Evolutionary conservation across 2,797 vertebrate genomes (phyloP), one percentile per base, ranked within the genome.

Genomic region (Xenopus petersii): DNA sequence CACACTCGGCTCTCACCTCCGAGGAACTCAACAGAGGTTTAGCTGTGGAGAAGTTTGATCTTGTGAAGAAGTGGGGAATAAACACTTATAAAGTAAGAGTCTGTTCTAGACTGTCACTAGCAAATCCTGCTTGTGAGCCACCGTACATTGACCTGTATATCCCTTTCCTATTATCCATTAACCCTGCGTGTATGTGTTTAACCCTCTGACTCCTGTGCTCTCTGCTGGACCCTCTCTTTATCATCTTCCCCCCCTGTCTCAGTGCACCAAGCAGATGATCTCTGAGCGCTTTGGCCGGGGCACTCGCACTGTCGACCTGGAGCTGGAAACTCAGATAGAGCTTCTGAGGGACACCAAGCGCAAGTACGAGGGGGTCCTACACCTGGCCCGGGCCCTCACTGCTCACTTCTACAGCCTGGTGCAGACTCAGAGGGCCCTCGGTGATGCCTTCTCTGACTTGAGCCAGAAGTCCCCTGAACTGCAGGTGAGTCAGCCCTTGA

Each of bases 391-490:
- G 36, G 94, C 93, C 0, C 93, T 99, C 82, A 96, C 92, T 42
- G 87, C 69, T 75, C 96, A 99, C 82, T 94, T 98, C 86, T 94
- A 96, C 86, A 94, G 90, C 89, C 93, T 98, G 82, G 93, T 98
- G 70, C 93, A 99, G 90, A 98, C 97, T 0, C 97, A 99, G 86
- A 96, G 96, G 56, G 95, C 94, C 60, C 90, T 99, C 24, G 97
- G 95, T 0, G 97, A 98, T 12, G 93, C 94, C 81, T 98, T 98
- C 75, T 93, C 95, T 0, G 97, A 98, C 84, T 95, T 99, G 84
- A 97, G 97, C 90, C 97, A 99, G 92, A 99, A 99, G 86, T 98
- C 95, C 0, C 97, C 97, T 0, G 97, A 99, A 86, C 87, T 99
- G 64, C 97, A 98, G 97, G 97, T 96, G 73, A 0, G 11, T 12